Evolutionary conservation across 2,888 invertebrate species (phyloP).

Genomic region (Xestia sexstrigata): DNA sequence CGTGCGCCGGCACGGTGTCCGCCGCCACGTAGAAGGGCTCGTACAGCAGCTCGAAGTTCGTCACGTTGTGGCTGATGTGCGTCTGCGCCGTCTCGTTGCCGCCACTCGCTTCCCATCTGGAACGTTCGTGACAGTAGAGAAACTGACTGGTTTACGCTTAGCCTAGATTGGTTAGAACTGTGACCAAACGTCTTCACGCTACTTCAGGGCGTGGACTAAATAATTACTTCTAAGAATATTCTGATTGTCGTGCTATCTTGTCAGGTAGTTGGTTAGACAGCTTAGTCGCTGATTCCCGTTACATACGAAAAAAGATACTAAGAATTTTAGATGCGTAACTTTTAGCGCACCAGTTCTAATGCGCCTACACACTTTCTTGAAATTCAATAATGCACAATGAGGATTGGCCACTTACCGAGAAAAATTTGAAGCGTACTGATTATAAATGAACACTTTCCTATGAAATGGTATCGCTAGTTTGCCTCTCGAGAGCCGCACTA

Average conservation of each 20-base stretch:
- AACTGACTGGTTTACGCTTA: not conserved
- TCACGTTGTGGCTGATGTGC: slow-evolving; percentile 96
- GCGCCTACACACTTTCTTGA: not conserved
- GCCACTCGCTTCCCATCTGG: slow-evolving; percentile 91
- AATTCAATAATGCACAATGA: not conserved
- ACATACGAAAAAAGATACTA: not conserved
- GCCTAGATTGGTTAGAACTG: not conserved
- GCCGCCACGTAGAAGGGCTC: slow-evolving; percentile 97
- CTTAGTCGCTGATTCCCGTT: not conserved
- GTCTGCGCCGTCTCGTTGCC: slow-evolving; percentile 91
- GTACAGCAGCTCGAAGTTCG: slow-evolving; percentile 95
- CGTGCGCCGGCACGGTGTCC: slow-evolving; percentile 95
- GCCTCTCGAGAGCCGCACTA: slow-evolving; percentile 94
- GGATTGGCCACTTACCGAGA: slow-evolving; percentile 91
- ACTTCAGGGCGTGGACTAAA: not conserved
- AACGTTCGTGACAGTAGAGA: not conserved
- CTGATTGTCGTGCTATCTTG: not conserved
- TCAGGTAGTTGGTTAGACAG: not conserved
- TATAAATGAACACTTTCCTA: slow-evolving; percentile 97
- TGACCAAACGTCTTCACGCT: not conserved
- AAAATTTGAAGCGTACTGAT: slow-evolving; percentile 98
- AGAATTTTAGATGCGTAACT: not conserved
- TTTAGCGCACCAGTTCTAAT: not conserved
- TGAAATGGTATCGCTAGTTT: slow-evolving; percentile 97
- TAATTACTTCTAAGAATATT: not conserved